phyloP scores from a whole-genome alignment of 2,797 vertebrate genomes.

The Cetoscarus ocellatus region DNA sequence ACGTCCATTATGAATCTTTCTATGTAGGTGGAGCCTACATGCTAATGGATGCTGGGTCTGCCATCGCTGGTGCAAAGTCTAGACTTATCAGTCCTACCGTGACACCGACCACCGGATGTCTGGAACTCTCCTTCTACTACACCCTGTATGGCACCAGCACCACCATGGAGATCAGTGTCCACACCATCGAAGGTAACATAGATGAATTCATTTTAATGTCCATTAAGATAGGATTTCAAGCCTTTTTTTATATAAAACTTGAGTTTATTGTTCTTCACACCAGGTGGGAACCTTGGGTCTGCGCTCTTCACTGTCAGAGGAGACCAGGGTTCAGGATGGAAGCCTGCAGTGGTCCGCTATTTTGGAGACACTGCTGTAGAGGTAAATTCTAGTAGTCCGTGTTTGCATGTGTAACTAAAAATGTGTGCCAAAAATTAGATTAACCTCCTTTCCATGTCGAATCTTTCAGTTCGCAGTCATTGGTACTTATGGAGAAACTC shows the following conservation, averaged over 20 bases:
- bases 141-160: constrained; percentile 79
- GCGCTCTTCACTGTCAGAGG: constrained; percentile 74
- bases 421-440: background rate
- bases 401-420: background rate
- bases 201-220: background rate
- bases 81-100: constrained; percentile 80
- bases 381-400: constrained; percentile 58
- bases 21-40: constrained; percentile 83
- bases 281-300: constrained; percentile 57
- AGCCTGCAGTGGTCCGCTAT: constrained; percentile 68
- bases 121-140: constrained; percentile 86
- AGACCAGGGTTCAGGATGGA: constrained; percentile 82
- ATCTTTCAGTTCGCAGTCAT: constrained; percentile 84
- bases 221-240: background rate
- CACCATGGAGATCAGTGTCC: constrained; percentile 78
- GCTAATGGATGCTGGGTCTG: constrained; percentile 76
- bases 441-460: constrained; percentile 7
- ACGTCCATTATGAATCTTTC: background rate
- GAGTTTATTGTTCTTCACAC: background rate
- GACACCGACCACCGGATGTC: constrained; percentile 71
- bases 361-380: constrained; percentile 67
- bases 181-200: constrained; percentile 72
- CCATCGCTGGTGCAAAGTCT: constrained; percentile 58
- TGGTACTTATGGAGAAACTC: constrained; percentile 81
- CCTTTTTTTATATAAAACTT: background rate